Evolutionary conservation across 1,140 invertebrate genomes (phyloP).

Genomic region (Cydia pomonella): DNA sequence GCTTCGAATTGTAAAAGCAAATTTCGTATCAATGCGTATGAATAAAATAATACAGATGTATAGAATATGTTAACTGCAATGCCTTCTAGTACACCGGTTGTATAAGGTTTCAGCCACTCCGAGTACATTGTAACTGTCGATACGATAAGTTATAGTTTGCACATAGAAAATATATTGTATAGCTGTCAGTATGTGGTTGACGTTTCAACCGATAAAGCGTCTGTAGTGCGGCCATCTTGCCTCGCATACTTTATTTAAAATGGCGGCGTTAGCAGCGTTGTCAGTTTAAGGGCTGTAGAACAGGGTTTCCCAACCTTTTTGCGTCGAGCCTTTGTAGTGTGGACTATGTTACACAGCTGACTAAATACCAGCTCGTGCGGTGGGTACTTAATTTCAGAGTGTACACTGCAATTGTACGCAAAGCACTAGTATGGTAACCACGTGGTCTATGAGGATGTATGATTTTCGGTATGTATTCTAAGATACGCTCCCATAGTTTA

Average conservation of each 20-base stretch:
- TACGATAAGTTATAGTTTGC: constrained; percentile 22
- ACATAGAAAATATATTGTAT: constrained; percentile 20
- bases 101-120: constrained; percentile 1
- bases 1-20: not conserved
- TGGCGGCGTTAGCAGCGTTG: not conserved
- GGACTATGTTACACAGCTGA: too few species aligned
- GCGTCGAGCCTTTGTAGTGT: not conserved
- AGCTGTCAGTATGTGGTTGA: constrained; percentile 5
- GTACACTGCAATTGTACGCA: not conserved
- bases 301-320: not conserved
- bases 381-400: not conserved
- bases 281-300: not conserved
- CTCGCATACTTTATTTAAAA: constrained; percentile 5
- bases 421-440: too few species aligned
- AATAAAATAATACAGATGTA: constrained; percentile 2
- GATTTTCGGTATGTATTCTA: too few species aligned
- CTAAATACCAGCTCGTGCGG: too few species aligned
- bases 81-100: constrained; percentile 22
- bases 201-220: constrained; percentile 3
- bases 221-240: constrained; percentile 6
- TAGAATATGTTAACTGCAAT: constrained; percentile 9
- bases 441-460: too few species aligned
- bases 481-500: too few species aligned
- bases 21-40: constrained; percentile 16
- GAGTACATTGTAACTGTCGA: constrained; percentile 19